Conservation (phyloP, 2,797 vertebrate genomes). For the Emydoidea blandingii region DNA sequence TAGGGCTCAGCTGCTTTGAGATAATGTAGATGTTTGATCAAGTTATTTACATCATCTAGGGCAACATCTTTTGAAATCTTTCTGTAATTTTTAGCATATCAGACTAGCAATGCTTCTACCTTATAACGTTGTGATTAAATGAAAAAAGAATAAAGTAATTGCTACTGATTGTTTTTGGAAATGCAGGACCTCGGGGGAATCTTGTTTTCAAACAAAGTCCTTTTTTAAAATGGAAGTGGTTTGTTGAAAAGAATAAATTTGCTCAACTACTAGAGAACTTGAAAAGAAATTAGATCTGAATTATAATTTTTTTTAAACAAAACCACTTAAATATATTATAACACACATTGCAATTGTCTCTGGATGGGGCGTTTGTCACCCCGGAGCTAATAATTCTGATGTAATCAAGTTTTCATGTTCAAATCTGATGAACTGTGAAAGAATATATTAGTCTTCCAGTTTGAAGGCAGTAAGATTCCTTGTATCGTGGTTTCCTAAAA, state of each 20-base stretch:
- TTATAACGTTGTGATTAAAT: not conserved
- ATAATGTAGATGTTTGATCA: not conserved
- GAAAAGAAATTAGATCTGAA: not conserved
- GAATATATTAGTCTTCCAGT: not conserved
- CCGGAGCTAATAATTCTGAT: not conserved
- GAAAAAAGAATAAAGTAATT: not conserved
- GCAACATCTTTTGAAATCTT: not conserved
- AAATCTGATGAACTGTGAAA: not conserved
- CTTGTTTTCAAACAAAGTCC: not conserved
- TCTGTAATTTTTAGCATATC: not conserved
- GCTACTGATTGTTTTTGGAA: not conserved
- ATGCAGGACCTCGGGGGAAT: not conserved
- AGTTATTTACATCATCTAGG: not conserved
- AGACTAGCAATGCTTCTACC: not conserved
- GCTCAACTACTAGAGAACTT: not conserved
- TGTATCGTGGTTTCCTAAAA: slow-evolving; percentile 14
- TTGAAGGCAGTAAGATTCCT: not conserved
- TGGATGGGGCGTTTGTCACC: not conserved
- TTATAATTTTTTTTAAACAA: not conserved
- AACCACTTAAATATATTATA: not conserved
- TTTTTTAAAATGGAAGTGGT: not conserved
- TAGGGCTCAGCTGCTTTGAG: not conserved
- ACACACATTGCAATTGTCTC: not conserved
- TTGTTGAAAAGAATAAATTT: not conserved
- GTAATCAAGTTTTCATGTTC: not conserved